Base-by-base conservation (phyloP, 2,888 invertebrate genomes). In the Myopa tessellatipennis region DNA sequence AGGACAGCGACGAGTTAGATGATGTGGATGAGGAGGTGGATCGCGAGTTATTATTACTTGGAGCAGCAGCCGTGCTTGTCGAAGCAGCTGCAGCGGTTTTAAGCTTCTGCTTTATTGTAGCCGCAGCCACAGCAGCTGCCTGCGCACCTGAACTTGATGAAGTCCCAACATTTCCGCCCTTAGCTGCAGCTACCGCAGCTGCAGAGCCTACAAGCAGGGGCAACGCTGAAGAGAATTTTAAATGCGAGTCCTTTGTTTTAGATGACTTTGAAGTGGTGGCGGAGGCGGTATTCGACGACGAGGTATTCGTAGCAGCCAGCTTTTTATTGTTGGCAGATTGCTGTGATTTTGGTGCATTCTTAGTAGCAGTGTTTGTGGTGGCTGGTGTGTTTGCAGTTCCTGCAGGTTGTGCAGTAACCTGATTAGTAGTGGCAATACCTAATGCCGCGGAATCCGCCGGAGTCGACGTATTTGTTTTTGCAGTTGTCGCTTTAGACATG, bases 1-100 rank as follows among this genome's bases (percentile, higher is more conserved):
- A 87, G 6, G 88, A 87, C 14, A 88, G 79, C 61, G 88, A 85
- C 18, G 88, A 88, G 50, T 87, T 85, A 77, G 87, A 87, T 58
- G 88, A 87, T 69, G 88, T 87, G 76, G 88, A 83, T 16, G 88
- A 85, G 67, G 89, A 87, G 52, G 85, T 81, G 80, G 84, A 84
- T 76, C 83, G 85, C 75, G 85, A 84, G 80, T 87, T 78, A 58
- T 55, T 71, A 18, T 63, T 71, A 26, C 34, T 55, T 61, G 83
- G 82, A 67, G 83, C 79, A 67, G 85, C 82, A 52, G 85, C 82
- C 36, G 84, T 83, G 36, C 84, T 82, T 77, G 78, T 82, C 45
- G 83, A 81, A 38, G 81, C 80, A 7, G 84, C 84, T 12, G 83
- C 82, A 78, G 82, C 85, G 60, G 84, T 84, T 78, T 87, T 85